Evolutionary conservation across 2,797 vertebrate species (phyloP), one percentile per base, ranked within the genome.

Genomic region (Enteromius unitaeniatus): DNA sequence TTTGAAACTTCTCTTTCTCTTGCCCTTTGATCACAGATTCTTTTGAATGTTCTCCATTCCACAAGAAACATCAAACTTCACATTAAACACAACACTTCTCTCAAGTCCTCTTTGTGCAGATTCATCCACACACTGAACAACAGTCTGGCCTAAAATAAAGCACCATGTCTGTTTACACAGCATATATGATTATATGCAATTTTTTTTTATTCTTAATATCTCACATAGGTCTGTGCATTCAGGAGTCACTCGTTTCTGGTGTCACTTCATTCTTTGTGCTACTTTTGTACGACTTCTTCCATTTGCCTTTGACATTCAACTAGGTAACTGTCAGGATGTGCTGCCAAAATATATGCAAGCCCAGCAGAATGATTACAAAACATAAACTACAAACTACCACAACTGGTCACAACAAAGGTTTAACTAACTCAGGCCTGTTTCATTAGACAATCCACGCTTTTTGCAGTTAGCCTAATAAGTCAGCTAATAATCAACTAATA

Each of bases 11-110:
- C 14, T 34, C 21, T 47, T 34, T 58, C 34, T 81, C 51, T 49
- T 7, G 15, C 21, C n/a, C 77, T 74, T 81, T 83, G 78, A 84
- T 86, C 81, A 70, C n/a, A 2, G 14, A 49, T 86, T 83, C 73
- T 76, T 78, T 73, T 65, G 85, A 80, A 81, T 19, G 17, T 58
- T 69, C 31, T 34, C 19, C 62, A n/a, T 23, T 84, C 58, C 21
- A 34, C 74, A 69, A 4, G 14, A 70, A 69, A 70, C 21, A 60
- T 76, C 65, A 58, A 65, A 60, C 72, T 60, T 51, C 23, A 45
- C 47, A 79, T 78, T 79, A 62, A 65, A 31, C 58, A 37, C 58
- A 42, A 55, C 53, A 26, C 37, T 72, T 78, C 42, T 74, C 75
- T 85, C 53, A 69, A 69, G 42, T 40, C 5, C 15, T 81, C 11